These are phyloP conservation scores for Caenorhabditis latens DNA, from an alignment of 1,140 invertebrate genomes.

Conservation along the genomic window DNA sequence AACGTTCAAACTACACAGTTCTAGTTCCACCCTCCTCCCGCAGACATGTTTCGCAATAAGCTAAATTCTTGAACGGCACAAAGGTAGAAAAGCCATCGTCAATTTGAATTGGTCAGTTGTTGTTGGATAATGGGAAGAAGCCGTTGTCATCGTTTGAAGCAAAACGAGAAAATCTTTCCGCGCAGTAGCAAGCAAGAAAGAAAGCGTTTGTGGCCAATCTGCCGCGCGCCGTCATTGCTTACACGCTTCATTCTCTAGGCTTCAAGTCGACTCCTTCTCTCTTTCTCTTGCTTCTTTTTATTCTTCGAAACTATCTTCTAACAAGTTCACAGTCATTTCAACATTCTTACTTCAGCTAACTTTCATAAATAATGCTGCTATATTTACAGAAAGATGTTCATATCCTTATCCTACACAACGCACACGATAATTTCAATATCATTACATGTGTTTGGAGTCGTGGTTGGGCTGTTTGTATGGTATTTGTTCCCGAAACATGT, in stretches of 20 bases:
- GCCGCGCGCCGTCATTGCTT: background rate
- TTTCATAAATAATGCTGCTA: background rate
- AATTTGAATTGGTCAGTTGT: conserved; percentile 13
- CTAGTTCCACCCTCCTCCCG: no score
- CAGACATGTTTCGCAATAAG: background rate
- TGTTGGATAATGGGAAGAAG: conserved; percentile 33
- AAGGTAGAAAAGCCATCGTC: background rate
- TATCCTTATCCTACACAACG: conserved; percentile 57
- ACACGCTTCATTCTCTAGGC: conserved; percentile 26
- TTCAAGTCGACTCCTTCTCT: background rate
- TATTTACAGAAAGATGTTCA: conserved; percentile 26
- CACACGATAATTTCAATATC: conserved; percentile 67
- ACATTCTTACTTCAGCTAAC: background rate
- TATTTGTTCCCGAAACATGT: conserved; percentile 72
- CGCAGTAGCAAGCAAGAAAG: conserved; percentile 1
- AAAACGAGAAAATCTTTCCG: conserved; percentile 44
- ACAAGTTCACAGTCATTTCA: no score
- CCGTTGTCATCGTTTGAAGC: conserved; percentile 2
- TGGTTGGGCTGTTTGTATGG: conserved; percentile 70
- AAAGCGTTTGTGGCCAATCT: conserved; percentile 14
- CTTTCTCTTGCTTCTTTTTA: background rate
- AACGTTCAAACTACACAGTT: no score
- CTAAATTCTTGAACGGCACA: background rate
- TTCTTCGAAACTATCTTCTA: background rate
- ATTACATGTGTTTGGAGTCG: conserved; percentile 68